A percentile compares a stretch with the other conserved stretches of the same genome.
phyloP scores from a whole-genome alignment of 1,140 invertebrate species.

The Aporrectodea caliginosa region DNA sequence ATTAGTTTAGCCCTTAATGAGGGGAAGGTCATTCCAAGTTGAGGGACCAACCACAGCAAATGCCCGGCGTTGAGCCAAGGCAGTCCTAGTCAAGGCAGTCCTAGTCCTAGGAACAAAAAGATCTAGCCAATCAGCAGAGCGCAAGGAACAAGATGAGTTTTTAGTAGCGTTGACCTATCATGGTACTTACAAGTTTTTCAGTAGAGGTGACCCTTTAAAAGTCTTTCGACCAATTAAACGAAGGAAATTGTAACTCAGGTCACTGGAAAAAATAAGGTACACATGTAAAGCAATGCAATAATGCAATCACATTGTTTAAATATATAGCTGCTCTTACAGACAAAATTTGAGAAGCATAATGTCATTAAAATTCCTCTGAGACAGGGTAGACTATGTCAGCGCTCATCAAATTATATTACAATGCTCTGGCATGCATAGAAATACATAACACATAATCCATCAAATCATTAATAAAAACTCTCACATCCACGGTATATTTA shows the following conservation, averaged over 20 bases:
- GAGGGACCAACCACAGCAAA: too few relatives aligned
- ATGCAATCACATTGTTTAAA: too few relatives aligned
- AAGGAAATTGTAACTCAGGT: not conserved
- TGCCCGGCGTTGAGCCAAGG: not conserved
- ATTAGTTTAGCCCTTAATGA: not conserved
- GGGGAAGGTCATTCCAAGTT: not conserved
- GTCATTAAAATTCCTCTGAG: too few relatives aligned
- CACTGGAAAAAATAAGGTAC: not conserved
- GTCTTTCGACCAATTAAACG: not conserved
- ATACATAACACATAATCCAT: too few relatives aligned
- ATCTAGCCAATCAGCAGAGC: not conserved
- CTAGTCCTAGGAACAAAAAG: too few relatives aligned
- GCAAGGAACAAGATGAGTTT: not conserved
- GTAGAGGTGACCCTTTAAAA: not conserved
- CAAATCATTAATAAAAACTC: too few relatives aligned
- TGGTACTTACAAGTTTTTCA: not conserved
- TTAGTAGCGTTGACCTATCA: too few relatives aligned
- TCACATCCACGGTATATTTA: too few relatives aligned
- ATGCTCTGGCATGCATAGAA: not conserved
- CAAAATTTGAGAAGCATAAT: too few relatives aligned
- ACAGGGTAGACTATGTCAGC: not conserved
- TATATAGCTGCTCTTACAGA: not conserved
- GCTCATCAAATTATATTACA: not conserved
- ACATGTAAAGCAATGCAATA: not conserved
- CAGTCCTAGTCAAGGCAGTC: too few relatives aligned